Conservation (phyloP, 2,888 invertebrate genomes). For the Melolontha melolontha region DNA sequence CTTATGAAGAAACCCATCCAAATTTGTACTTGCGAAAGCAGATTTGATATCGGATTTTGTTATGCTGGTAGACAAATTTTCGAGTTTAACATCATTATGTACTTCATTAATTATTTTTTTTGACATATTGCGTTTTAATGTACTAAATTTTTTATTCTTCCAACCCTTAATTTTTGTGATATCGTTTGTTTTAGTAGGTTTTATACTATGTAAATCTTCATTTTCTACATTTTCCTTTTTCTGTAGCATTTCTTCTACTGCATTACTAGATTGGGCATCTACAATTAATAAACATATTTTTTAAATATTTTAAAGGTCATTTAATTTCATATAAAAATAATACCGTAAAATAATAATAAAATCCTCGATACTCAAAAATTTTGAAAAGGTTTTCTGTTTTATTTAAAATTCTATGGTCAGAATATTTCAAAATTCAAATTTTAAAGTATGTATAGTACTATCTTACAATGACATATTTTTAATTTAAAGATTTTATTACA, state of each 20-base stretch:
- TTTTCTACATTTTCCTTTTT: constrained; percentile 25
- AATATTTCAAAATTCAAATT: too few species aligned
- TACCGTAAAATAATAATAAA: too few species aligned
- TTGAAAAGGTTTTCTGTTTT: too few species aligned
- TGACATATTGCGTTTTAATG: constrained; percentile 4
- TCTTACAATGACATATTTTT: too few species aligned
- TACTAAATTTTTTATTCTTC: constrained; percentile 52
- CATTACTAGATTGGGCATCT: constrained; percentile 3
- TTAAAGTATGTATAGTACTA: too few species aligned
- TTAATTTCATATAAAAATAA: neutral
- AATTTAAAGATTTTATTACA: too few species aligned
- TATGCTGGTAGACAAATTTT: neutral
- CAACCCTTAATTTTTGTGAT: constrained; percentile 63
- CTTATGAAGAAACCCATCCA: constrained; percentile 67
- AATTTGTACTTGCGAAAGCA: constrained; percentile 43
- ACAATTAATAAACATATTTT: constrained; percentile 1
- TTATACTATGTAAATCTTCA: constrained; percentile 48
- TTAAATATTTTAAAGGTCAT: too few species aligned
- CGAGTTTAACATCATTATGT: neutral
- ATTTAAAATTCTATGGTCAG: too few species aligned
- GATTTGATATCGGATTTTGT: constrained; percentile 18
- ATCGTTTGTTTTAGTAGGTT: constrained; percentile 61
- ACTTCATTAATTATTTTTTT: neutral
- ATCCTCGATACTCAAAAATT: too few species aligned
- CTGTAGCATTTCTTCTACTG: neutral